Conservation (phyloP, 2,797 vertebrate species). For the Sebastes steindachneri region DNA sequence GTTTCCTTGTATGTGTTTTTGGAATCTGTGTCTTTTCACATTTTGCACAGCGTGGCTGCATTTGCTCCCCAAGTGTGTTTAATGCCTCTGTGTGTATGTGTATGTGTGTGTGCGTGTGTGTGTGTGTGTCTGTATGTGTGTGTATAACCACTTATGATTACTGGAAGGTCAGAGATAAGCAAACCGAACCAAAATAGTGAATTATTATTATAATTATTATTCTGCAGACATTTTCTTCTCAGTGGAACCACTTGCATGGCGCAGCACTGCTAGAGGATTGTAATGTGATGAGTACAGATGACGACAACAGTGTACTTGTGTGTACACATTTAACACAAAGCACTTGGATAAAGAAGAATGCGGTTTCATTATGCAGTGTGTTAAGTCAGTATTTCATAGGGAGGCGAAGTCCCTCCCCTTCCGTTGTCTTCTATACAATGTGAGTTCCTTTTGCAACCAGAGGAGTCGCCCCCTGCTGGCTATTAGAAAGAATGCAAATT, state of each 20-base stretch:
- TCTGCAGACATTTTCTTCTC: conserved; percentile 30
- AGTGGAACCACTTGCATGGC: conserved; percentile 48
- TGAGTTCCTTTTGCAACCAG: too few relatives aligned
- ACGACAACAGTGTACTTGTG: conserved; percentile 26
- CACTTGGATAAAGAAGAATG: neutral
- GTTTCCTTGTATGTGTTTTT: conserved; percentile 40
- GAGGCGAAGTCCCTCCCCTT: too few relatives aligned
- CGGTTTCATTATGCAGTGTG: conserved; percentile 5
- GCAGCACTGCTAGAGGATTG: conserved; percentile 39
- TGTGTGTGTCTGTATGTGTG: conserved; percentile 11
- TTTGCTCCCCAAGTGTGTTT: conserved; percentile 39
- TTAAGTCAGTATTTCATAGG: neutral
- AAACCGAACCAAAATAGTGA: conserved; percentile 50
- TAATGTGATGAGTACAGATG: conserved; percentile 42
- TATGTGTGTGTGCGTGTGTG: neutral
- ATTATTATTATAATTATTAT: neutral
- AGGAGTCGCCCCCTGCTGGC: too few relatives aligned
- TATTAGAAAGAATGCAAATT: too few relatives aligned
- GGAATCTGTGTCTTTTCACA: conserved; percentile 53
- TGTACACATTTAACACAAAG: conserved; percentile 11
- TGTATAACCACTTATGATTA: conserved; percentile 29
- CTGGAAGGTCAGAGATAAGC: conserved; percentile 50
- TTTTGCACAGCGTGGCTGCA: conserved; percentile 77
- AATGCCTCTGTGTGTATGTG: conserved; percentile 25
- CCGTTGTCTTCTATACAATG: too few relatives aligned